Evolutionary conservation across 1,140 invertebrate genomes (phyloP).

Genomic region (Palaemon carinicauda): DNA sequence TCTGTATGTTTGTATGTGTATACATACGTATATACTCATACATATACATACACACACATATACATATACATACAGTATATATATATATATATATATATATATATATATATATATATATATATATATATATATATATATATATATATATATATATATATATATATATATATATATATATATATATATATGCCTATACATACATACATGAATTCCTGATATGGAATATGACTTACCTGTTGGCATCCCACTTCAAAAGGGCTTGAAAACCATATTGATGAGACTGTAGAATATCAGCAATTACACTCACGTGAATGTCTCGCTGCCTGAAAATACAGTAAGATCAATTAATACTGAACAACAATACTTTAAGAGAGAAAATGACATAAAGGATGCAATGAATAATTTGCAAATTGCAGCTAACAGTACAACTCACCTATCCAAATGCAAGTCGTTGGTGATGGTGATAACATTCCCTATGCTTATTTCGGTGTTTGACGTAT

Average conservation of each 20-base stretch:
- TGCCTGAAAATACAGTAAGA: conserved; percentile 4
- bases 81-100: too few species aligned
- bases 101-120: too few species aligned
- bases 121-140: too few species aligned
- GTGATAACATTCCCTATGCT: conserved; percentile 39
- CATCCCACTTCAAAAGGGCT: conserved; percentile 46
- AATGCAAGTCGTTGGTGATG: conserved; percentile 43
- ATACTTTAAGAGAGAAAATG: neutral
- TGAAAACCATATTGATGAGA: conserved; percentile 31
- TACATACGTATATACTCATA: too few species aligned
- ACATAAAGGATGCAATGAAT: neutral
- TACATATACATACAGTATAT: too few species aligned
- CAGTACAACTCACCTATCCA: conserved; percentile 38
- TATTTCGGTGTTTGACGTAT: conserved; percentile 31
- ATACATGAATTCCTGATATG: too few species aligned
- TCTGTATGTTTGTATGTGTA: too few species aligned
- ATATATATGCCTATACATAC: too few species aligned
- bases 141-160: too few species aligned
- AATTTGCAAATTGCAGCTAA: neutral
- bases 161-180: too few species aligned
- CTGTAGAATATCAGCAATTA: conserved; percentile 45
- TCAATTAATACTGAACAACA: neutral
- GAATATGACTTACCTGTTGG: conserved; percentile 38
- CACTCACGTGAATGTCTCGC: conserved; percentile 39
- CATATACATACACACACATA: too few species aligned